Conservation (phyloP, 2,888 invertebrate genomes). For the Drosophila bunnanda region DNA sequence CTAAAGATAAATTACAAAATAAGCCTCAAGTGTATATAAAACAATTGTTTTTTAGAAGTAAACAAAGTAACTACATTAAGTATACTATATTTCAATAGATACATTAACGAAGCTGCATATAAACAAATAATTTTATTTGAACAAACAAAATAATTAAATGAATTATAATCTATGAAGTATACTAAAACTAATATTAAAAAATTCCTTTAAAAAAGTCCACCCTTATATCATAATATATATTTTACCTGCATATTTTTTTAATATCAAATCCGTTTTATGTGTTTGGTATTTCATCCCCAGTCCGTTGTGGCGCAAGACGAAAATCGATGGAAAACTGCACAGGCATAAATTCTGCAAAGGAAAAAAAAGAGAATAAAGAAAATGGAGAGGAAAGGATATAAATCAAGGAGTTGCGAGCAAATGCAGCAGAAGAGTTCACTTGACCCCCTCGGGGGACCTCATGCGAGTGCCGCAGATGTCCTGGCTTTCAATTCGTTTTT, state of each 20-base stretch:
- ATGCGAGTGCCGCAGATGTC: slow-evolving; percentile 23
- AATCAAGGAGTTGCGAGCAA: slow-evolving; percentile 35
- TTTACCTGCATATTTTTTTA: slow-evolving; percentile 84
- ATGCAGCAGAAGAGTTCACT: slow-evolving; percentile 14
- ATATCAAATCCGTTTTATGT: slow-evolving; percentile 82
- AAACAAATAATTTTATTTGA: no score
- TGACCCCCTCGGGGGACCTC: slow-evolving; percentile 13
- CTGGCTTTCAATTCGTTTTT: slow-evolving; percentile 16
- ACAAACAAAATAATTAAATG: background rate
- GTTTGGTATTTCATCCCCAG: slow-evolving; percentile 84
- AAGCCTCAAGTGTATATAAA: no score
- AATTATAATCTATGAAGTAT: background rate
- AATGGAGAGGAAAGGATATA: slow-evolving; percentile 36
- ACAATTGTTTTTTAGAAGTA: no score
- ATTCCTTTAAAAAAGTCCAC: background rate
- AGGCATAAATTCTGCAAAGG: slow-evolving; percentile 74
- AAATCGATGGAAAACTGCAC: slow-evolving; percentile 80
- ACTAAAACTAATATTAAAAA: background rate
- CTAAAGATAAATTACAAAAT: background rate
- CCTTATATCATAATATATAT: background rate
- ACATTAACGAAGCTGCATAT: no score
- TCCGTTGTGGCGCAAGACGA: slow-evolving; percentile 78
- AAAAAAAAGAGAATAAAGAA: slow-evolving; percentile 47
- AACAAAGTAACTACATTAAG: no score
- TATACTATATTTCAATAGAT: no score